A percentile compares a stretch with the other conserved stretches of the same genome.
phyloP scores from a whole-genome alignment of 2,888 invertebrate species.

The Megalurothrips usitatus region DNA sequence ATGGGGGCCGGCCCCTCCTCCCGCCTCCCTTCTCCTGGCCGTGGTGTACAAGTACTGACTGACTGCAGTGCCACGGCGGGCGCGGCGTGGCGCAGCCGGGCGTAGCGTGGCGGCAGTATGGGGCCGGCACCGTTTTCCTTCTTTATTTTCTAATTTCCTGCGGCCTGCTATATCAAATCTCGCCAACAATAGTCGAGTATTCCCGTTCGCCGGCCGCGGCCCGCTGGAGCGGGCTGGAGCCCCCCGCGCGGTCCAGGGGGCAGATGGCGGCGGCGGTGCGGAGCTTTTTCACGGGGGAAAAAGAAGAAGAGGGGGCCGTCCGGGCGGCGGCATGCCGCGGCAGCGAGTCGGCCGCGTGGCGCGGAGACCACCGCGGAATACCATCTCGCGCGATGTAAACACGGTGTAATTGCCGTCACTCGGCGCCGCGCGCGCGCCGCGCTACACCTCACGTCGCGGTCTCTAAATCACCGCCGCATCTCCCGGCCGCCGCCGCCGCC shows the following conservation, averaged over 20 bases:
- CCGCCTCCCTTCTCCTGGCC: no score
- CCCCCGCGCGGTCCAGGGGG: not conserved
- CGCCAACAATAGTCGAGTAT: not conserved
- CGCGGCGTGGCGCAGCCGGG: not conserved
- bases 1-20: not conserved
- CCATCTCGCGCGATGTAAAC: no score
- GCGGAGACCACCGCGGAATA: no score
- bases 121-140: not conserved
- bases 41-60: not conserved
- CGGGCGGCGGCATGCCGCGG: no score
- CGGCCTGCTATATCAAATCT: not conserved
- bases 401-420: no score
- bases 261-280: not conserved
- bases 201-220: not conserved
- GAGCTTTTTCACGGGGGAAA: not conserved
- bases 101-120: not conserved
- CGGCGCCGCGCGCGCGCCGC: no score
- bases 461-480: no score
- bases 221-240: not conserved
- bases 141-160: constrained; percentile 27
- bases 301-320: no score
- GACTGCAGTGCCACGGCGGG: not conserved
- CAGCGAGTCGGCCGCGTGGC: no score
- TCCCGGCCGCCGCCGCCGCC: no score
- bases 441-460: no score